Percentiles rank a stretch among this genome's conserved stretches.
phyloP scores from a whole-genome alignment of 2,888 invertebrate genomes.

The Eubasilissa splendida region DNA sequence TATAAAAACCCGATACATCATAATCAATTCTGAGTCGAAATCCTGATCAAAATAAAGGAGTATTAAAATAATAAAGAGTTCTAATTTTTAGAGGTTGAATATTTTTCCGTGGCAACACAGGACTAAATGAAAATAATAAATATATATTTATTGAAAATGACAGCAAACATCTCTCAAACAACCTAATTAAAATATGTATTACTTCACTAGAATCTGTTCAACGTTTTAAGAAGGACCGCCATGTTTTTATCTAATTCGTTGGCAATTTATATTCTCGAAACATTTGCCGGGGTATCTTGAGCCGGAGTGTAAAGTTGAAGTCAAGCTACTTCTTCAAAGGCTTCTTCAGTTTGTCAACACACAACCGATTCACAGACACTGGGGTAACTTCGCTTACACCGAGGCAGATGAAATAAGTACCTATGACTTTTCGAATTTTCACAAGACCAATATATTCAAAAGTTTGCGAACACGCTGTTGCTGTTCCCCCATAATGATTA shows the following conservation, averaged over 20 bases:
- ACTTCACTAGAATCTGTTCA: neutral
- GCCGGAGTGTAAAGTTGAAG: conserved; percentile 27
- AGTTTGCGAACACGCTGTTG: conserved; percentile 2
- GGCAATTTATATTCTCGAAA: conserved; percentile 21
- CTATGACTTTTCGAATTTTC: conserved; percentile 20
- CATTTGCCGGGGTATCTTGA: neutral
- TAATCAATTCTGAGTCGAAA: too few species aligned
- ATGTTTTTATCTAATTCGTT: conserved; percentile 17
- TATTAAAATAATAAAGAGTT: too few species aligned
- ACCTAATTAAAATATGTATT: neutral
- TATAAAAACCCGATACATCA: too few species aligned
- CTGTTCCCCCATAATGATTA: neutral
- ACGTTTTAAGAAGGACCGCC: neutral
- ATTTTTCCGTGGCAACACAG: too few species aligned
- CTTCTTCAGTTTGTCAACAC: conserved; percentile 27
- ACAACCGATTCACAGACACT: conserved; percentile 22
- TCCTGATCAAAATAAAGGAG: too few species aligned
- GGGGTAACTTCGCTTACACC: neutral
- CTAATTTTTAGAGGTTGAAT: too few species aligned
- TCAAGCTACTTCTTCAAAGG: conserved; percentile 16
- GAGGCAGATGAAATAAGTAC: conserved; percentile 17
- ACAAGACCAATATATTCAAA: conserved; percentile 23
- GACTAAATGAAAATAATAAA: too few species aligned
- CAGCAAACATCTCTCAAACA: too few species aligned
- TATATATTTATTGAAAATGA: too few species aligned